Percentiles rank a stretch among this genome's conserved stretches.
These are phyloP conservation scores for Meta bourneti DNA, from an alignment of 2,888 invertebrate genomes.

Conservation along the genomic window DNA sequence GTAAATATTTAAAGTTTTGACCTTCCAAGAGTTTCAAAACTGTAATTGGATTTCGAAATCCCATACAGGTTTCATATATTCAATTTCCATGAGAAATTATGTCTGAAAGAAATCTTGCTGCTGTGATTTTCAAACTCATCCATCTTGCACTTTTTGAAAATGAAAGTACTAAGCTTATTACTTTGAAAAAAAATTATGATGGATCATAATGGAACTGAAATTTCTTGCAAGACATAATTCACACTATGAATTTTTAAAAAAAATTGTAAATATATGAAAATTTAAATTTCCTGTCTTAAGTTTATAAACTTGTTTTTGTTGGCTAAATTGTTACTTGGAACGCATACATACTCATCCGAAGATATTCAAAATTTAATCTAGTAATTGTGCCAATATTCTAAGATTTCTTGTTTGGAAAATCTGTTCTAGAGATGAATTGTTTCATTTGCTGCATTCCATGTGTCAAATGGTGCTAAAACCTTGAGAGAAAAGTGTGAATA, in stretches of 20 bases:
- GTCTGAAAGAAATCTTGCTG: neutral
- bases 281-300: neutral
- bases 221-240: neutral
- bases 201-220: neutral
- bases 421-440: neutral
- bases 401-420: neutral
- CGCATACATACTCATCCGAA: neutral
- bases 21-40: too few species aligned
- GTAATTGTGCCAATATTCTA: neutral
- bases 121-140: neutral
- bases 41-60: too few species aligned
- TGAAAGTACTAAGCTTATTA: too few species aligned
- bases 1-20: neutral
- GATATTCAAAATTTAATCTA: neutral
- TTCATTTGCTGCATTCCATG: constrained; percentile 6
- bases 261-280: neutral
- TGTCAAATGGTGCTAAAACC: constrained; percentile 45
- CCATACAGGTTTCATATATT: neutral
- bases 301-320: neutral
- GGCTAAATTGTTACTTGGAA: neutral
- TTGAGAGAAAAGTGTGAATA: neutral
- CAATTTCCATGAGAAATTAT: neutral
- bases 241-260: neutral
- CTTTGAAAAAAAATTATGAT: neutral
- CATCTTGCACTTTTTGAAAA: neutral